A percentile compares a stretch with the other conserved stretches of the same genome.
Evolutionary conservation across 2,888 invertebrate species (phyloP).

Genomic region (Carabus problematicus): DNA sequence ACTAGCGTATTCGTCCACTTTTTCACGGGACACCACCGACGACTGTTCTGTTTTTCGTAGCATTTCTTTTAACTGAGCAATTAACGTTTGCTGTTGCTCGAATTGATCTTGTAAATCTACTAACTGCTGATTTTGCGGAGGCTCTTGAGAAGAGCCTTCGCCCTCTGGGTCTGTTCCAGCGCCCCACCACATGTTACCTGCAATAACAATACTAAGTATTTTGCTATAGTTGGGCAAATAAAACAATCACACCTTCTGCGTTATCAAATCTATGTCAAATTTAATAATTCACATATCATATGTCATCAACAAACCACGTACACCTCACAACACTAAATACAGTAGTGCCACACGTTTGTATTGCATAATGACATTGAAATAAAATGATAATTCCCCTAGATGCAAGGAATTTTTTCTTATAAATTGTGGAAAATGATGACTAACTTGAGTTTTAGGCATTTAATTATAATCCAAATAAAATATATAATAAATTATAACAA

Average conservation of each 20-base stretch:
- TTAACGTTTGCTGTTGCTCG: conserved; percentile 57
- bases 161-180: conserved; percentile 51
- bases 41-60: conserved; percentile 57
- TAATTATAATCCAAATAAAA: not conserved
- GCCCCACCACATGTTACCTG: conserved; percentile 55
- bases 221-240: conserved; percentile 3
- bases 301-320: conserved; percentile 48
- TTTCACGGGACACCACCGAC: conserved; percentile 55
- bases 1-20: conserved; percentile 59
- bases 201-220: conserved; percentile 19
- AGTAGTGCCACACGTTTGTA: conserved; percentile 21
- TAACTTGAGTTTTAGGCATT: not conserved
- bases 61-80: conserved; percentile 59
- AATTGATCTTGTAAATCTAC: conserved; percentile 56
- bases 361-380: conserved; percentile 1
- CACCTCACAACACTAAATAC: conserved; percentile 34
- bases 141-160: conserved; percentile 45
- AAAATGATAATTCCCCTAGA: no score
- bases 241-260: not conserved
- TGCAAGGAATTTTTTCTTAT: not conserved
- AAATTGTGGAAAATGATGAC: not conserved
- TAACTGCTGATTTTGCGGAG: conserved; percentile 51
- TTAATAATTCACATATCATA: conserved; percentile 38
- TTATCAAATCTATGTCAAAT: conserved; percentile 11
- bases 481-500: not conserved